A percentile compares a stretch with the other conserved stretches of the same genome.
phyloP scores from a whole-genome alignment of 2,797 vertebrate genomes.

The Paratrypauchen microcephalus region DNA sequence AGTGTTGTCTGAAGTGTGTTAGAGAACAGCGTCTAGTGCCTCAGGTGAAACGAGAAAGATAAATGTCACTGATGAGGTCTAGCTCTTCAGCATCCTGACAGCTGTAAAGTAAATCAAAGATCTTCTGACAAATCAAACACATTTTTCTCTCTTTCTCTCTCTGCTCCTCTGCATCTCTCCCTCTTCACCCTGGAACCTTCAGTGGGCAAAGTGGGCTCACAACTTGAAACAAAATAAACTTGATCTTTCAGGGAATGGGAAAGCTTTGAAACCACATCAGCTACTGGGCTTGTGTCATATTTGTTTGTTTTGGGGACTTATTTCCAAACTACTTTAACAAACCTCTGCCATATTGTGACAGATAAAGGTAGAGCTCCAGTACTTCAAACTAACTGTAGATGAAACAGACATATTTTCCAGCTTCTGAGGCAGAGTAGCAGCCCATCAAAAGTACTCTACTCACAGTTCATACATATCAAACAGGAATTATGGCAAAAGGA shows the following conservation, averaged over 20 bases:
- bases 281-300: no score
- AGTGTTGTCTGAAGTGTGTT: no score
- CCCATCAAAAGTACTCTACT: conserved; percentile 72
- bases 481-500: no score
- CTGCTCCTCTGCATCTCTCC: conserved; percentile 62
- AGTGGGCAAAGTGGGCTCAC: conserved; percentile 81
- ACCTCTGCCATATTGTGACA: conserved; percentile 96
- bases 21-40: conserved; percentile 78
- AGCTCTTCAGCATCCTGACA: conserved; percentile 93
- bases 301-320: conserved; percentile 43
- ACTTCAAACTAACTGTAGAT: conserved; percentile 93
- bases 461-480: conserved; percentile 13
- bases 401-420: conserved; percentile 72
- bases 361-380: conserved; percentile 88
- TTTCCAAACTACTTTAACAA: conserved; percentile 80
- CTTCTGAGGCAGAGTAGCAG: conserved; percentile 62
- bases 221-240: conserved; percentile 98
- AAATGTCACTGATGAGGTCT: conserved; percentile 86
- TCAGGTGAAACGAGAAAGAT: conserved; percentile 88
- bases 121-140: conserved; percentile 98
- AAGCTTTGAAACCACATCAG: conserved; percentile 91
- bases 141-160: conserved; percentile 80
- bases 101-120: conserved; percentile 99
- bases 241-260: conserved; percentile 90
- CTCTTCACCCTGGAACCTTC: conserved; percentile 91